Percentiles rank a stretch among this genome's conserved stretches.
These are phyloP conservation scores for Xerus inauris DNA, from an alignment of 2,113 vertebrate species.

Conservation along the genomic window DNA sequence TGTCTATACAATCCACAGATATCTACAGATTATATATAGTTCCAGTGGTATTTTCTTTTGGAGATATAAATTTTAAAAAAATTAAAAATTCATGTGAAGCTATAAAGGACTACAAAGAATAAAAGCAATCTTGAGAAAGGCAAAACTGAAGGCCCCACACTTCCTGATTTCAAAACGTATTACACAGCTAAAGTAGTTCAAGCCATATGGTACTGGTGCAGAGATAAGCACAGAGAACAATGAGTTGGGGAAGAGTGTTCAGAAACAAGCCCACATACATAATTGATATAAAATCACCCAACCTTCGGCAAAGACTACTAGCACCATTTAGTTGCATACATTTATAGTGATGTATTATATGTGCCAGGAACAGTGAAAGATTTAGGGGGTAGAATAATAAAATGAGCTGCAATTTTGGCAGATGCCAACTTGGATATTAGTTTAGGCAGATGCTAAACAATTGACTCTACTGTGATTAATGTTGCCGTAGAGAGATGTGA, in stretches of 20 bases:
- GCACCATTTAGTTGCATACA: not conserved
- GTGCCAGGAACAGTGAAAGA: not conserved
- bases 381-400: not conserved
- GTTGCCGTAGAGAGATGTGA: not conserved
- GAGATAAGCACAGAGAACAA: not conserved
- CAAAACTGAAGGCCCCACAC: not conserved
- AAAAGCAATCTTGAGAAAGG: not conserved
- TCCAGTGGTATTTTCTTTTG: not conserved
- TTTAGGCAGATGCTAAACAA: not conserved
- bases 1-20: not conserved
- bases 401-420: not conserved
- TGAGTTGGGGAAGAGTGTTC: not conserved
- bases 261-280: not conserved
- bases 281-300: not conserved
- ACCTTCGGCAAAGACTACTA: not conserved
- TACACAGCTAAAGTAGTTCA: not conserved
- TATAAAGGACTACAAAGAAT: not conserved
- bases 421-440: not conserved
- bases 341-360: not conserved
- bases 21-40: not conserved
- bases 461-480: not conserved
- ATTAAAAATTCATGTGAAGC: not conserved
- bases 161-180: not conserved
- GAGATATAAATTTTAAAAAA: not conserved
- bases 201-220: not conserved